Evolutionary conservation across 2,888 invertebrate genomes (phyloP).

Genomic region (Andrena trimmerana): DNA sequence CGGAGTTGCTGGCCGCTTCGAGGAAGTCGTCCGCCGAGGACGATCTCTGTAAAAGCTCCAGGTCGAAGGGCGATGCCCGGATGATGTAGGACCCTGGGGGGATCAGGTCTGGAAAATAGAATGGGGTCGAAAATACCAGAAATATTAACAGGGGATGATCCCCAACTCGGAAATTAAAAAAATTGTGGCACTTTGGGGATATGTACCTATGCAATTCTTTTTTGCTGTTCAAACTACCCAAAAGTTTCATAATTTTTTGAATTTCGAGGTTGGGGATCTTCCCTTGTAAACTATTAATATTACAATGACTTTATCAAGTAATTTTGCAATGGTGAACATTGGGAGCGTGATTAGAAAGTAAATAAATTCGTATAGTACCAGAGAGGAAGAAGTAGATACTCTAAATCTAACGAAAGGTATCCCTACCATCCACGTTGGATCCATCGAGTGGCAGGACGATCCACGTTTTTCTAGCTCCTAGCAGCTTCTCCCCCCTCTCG

Average conservation of each 20-base stretch:
- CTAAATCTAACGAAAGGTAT: not conserved
- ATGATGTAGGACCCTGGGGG: conserved; percentile 80
- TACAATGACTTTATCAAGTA: too few relatives aligned
- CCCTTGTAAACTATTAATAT: too few relatives aligned
- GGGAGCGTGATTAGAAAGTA: too few relatives aligned
- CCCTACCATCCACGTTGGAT: conserved; percentile 77
- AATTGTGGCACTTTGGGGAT: too few relatives aligned
- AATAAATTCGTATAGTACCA: too few relatives aligned
- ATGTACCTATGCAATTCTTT: too few relatives aligned
- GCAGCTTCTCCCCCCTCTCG: conserved; percentile 60
- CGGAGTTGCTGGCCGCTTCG: conserved; percentile 64
- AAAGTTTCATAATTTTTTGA: too few relatives aligned
- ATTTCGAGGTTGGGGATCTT: too few relatives aligned
- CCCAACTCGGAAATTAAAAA: too few relatives aligned
- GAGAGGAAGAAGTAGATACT: too few relatives aligned
- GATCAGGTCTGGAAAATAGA: conserved; percentile 74
- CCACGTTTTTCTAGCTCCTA: conserved; percentile 75
- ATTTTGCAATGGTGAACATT: too few relatives aligned
- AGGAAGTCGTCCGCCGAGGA: conserved; percentile 69
- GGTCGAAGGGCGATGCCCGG: conserved; percentile 72
- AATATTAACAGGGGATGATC: not conserved
- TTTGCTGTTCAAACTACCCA: too few relatives aligned
- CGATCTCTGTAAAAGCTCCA: conserved; percentile 67
- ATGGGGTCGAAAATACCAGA: not conserved
- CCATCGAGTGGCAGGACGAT: conserved; percentile 78